Conservation (phyloP, 2,113 vertebrate species). For the Nothocercus julius region DNA sequence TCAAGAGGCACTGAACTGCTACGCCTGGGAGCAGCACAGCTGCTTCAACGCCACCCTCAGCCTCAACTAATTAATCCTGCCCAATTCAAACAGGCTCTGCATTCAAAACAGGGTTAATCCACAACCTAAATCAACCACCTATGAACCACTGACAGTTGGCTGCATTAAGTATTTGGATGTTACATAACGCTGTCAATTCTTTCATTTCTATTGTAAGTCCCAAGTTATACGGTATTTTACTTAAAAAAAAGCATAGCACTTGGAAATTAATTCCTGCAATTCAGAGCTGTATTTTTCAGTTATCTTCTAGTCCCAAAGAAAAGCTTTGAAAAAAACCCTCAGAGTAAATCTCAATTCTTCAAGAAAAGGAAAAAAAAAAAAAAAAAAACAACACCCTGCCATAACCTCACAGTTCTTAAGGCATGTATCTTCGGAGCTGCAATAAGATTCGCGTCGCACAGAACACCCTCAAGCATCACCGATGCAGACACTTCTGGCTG, state of each 20-base stretch:
- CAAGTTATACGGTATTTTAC: background rate
- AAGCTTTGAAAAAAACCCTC: background rate
- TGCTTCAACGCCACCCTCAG: background rate
- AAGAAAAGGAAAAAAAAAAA: background rate
- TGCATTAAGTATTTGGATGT: background rate
- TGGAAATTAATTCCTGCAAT: background rate
- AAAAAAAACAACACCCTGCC: background rate
- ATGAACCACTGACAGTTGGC: background rate
- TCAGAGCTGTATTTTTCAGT: background rate
- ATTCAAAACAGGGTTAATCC: background rate
- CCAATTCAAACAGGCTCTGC: background rate
- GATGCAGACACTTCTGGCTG: background rate
- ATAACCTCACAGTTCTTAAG: background rate
- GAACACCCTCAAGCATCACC: background rate
- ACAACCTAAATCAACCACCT: background rate
- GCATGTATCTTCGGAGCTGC: background rate
- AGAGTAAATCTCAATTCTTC: background rate
- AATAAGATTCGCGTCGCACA: background rate
- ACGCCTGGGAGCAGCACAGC: background rate
- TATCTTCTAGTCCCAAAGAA: background rate
- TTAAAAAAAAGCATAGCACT: background rate
- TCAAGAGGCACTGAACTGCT: background rate
- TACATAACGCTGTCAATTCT: background rate
- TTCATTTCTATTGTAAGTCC: accelerated
- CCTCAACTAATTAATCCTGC: background rate